phyloP scores from a whole-genome alignment of 2,797 vertebrate species.

The Miichthys miiuy region DNA sequence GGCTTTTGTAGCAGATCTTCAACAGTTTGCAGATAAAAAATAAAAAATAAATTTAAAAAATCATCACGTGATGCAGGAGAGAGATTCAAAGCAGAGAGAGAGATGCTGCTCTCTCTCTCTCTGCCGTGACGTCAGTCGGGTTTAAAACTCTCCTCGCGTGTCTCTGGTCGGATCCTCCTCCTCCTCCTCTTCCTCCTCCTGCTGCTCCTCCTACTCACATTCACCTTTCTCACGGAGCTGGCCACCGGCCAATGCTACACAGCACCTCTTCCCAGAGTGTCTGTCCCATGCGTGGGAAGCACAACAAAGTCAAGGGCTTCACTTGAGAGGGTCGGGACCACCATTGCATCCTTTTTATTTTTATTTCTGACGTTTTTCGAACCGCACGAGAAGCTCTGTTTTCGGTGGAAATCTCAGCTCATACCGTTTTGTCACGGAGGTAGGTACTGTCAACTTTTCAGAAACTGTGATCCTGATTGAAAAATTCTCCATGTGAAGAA shows the following conservation, averaged over 20 bases:
- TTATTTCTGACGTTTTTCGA: background rate
- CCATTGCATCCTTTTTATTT: background rate
- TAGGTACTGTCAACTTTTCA: conserved; percentile 47
- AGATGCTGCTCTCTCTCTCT: background rate
- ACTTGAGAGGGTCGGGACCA: conserved; percentile 59
- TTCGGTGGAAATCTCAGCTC: conserved; percentile 36
- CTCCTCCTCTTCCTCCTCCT: conserved; percentile 14
- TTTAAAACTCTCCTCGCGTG: conserved; percentile 75
- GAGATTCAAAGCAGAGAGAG: too few species aligned
- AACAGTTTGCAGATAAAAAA: too few species aligned
- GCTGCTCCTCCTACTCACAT: conserved; percentile 46
- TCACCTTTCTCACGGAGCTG: conserved; percentile 55
- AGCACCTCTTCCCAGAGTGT: conserved; percentile 56
- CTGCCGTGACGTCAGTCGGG: conserved; percentile 74
- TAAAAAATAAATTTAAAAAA: too few species aligned
- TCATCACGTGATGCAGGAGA: too few species aligned
- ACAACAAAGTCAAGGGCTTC: conserved; percentile 70
- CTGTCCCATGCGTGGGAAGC: conserved; percentile 76
- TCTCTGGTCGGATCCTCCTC: conserved; percentile 9
- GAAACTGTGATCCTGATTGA: background rate
- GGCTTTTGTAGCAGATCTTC: too few species aligned
- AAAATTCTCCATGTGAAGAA: background rate
- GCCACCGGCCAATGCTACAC: conserved; percentile 74
- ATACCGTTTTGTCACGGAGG: conserved; percentile 64
- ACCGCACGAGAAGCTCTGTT: conserved; percentile 12